Conservation (phyloP, 2,888 invertebrate genomes). For the Marronus borbonicus region DNA sequence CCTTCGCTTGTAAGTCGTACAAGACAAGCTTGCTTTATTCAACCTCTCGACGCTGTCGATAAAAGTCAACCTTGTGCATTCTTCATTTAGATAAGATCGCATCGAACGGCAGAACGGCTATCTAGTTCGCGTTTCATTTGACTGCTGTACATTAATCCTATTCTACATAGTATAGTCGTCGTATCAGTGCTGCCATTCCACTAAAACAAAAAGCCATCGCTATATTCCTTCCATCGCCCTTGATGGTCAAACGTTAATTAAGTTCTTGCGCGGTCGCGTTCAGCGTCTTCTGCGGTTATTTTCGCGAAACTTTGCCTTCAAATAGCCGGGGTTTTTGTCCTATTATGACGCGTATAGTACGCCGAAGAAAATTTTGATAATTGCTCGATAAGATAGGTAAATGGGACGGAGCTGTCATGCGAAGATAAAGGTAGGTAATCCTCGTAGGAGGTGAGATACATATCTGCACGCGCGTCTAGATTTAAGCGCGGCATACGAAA, state of each 20-base stretch:
- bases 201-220: not conserved
- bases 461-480: slow-evolving; percentile 21
- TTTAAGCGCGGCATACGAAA: slow-evolving; percentile 51
- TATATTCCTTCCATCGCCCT: not conserved
- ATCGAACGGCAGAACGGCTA: not conserved
- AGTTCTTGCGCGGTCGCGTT: slow-evolving; percentile 12
- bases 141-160: slow-evolving; percentile 21
- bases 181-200: not conserved
- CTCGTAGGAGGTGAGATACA: slow-evolving; percentile 17
- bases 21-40: not conserved
- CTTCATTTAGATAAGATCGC: slow-evolving; percentile 16
- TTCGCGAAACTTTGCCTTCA: not conserved
- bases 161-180: not conserved
- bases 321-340: not conserved
- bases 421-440: slow-evolving; percentile 17
- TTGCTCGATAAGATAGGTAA: slow-evolving; percentile 29
- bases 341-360: slow-evolving; percentile 8
- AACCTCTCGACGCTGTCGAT: slow-evolving; percentile 17
- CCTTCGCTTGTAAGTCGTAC: not conserved
- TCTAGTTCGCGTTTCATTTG: slow-evolving; percentile 23
- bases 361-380: slow-evolving; percentile 37
- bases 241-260: slow-evolving; percentile 21
- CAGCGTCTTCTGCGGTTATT: not conserved
- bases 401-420: not conserved
- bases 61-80: slow-evolving; percentile 17